phyloP scores from a whole-genome alignment of 2,888 invertebrate species.

The Machimus atricapillus region DNA sequence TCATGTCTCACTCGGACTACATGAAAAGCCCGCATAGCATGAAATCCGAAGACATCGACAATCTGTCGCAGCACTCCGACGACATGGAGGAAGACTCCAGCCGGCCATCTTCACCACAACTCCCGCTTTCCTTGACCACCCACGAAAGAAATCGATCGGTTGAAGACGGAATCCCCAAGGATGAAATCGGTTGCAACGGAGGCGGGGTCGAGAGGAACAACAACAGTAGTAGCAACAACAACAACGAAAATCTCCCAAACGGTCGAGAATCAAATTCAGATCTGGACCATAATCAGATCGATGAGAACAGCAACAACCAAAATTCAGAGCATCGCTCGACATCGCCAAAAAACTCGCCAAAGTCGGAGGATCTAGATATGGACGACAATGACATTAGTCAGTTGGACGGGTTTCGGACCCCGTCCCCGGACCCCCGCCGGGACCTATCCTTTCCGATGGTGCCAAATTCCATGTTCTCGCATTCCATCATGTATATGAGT shows the following conservation, averaged over 20 bases:
- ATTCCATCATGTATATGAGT: constrained; percentile 91
- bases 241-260: constrained; percentile 45
- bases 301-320: constrained; percentile 53
- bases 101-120: constrained; percentile 71
- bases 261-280: constrained; percentile 46
- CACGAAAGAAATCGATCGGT: constrained; percentile 58
- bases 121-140: constrained; percentile 75
- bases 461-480: constrained; percentile 87
- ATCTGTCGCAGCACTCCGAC: constrained; percentile 72
- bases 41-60: constrained; percentile 69
- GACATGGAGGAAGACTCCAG: constrained; percentile 76
- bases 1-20: constrained; percentile 70
- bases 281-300: constrained; percentile 48
- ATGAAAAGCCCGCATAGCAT: constrained; percentile 71
- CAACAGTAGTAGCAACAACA: constrained; percentile 31
- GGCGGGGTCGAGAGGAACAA: constrained; percentile 25
- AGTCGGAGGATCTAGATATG: constrained; percentile 60
- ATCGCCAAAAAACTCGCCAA: constrained; percentile 50
- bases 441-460: constrained; percentile 83
- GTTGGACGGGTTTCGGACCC: constrained; percentile 59
- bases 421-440: constrained; percentile 62
- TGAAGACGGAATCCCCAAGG: constrained; percentile 33
- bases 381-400: constrained; percentile 60
- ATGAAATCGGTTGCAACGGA: constrained; percentile 41
- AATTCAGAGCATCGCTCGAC: constrained; percentile 60